Base-by-base conservation (phyloP, 1,140 invertebrate species). In the Pseudobourletiella spinata region DNA sequence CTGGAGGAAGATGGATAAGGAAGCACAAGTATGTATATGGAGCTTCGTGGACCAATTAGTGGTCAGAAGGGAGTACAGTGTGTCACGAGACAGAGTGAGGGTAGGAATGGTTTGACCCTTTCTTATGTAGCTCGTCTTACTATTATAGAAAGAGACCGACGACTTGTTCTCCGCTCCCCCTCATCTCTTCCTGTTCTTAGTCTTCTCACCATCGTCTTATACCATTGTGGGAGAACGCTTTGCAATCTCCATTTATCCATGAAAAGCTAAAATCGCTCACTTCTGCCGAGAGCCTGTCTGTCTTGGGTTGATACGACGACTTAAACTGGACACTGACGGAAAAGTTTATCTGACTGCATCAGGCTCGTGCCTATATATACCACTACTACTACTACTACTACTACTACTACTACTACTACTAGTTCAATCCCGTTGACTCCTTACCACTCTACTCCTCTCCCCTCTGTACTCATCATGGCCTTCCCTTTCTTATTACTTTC, bases 281-380 rank as follows among this genome's bases (percentile, higher is more conserved):
- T 46, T 46, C 32, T 39, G 8, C 32, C n/a, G 32, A 39, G 32
- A 15, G 44, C 20, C 44, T 48, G 57, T 50, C 25, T 59, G 57
- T 59, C 50, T 28, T 46, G 28, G 28, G 43, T 59, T 59, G 57
- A 59, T 59, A 59, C 46, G 57, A 59, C 43, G 46, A 59, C 57
- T 59, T 59, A 59, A 24, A 59, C 42, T 32, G 43, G 25, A 46
- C 43, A 20, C 44, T 59, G 42, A 59, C 30, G 57, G 46, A 48
- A 59, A 59, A 59, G 43, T 59, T 59, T 59, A 59, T 59, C 57
- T 46, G 57, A 57, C 56, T 57, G 35, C 46, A 57, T 57, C 56
- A 57, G 56, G 56, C 56, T 43, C 8, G 32, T n/a, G 32, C 32
- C 32, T 11, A 39, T 39, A 39, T 39, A 39, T n/a, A n/a, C n/a